A percentile compares a stretch with the other conserved stretches of the same genome.
These are phyloP conservation scores for Lasioglossum pauxillum DNA, from an alignment of 2,888 invertebrate genomes.

Conservation along the genomic window DNA sequence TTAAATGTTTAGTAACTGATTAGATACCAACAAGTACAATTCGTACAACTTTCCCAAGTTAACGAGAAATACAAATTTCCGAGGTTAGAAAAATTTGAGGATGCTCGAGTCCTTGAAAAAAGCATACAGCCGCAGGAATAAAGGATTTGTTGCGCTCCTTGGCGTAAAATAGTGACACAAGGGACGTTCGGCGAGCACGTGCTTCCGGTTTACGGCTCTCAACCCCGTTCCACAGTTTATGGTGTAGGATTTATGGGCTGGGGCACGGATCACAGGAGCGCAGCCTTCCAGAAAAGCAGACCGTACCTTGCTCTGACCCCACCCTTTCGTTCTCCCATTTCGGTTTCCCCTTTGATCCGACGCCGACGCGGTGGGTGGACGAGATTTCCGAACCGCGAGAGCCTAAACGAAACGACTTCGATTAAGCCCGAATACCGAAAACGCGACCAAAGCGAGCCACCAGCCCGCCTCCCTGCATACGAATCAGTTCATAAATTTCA, in stretches of 20 bases:
- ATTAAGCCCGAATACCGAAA: conserved; percentile 44
- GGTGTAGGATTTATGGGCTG: conserved; percentile 65
- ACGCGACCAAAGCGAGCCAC: conserved; percentile 12
- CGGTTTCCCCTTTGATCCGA: conserved; percentile 55
- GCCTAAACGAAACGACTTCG: conserved; percentile 47
- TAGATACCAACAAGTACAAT: too few species aligned
- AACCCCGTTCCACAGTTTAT: conserved; percentile 66
- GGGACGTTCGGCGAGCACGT: conserved; percentile 56
- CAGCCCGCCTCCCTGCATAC: conserved; percentile 10
- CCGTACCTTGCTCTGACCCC: neutral
- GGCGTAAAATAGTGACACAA: conserved; percentile 39
- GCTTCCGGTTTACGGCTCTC: conserved; percentile 69
- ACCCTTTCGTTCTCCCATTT: neutral
- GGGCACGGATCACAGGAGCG: conserved; percentile 56
- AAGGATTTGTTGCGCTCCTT: conserved; percentile 27
- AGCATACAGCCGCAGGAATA: neutral
- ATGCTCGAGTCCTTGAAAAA: neutral
- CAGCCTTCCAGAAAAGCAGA: conserved; percentile 53
- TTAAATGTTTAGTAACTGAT: too few species aligned
- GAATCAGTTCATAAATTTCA: conserved; percentile 58
- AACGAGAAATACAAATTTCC: neutral
- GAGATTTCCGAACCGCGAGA: conserved; percentile 45
- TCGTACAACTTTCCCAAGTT: neutral
- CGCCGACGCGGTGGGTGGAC: conserved; percentile 51
- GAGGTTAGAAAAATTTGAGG: neutral